A percentile compares a stretch with the other conserved stretches of the same genome.
Conservation (phyloP, 2,888 invertebrate genomes). For the Xylocampa areola region DNA sequence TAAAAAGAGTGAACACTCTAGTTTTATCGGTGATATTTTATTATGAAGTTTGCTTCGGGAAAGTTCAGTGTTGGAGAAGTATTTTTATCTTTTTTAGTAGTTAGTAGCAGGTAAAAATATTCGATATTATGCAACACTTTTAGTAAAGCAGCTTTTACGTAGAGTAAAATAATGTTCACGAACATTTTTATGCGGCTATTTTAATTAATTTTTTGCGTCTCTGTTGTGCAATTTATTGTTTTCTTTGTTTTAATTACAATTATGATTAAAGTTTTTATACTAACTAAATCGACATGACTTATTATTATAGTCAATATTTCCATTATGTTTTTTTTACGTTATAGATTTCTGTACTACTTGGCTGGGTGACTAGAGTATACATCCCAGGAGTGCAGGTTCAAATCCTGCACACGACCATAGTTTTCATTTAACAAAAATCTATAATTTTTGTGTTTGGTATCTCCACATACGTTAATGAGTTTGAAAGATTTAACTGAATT, state of each 20-base stretch:
- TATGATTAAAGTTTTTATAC: no score
- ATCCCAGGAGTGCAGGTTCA: no score
- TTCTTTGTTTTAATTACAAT: constrained; percentile 18
- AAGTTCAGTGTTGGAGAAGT: constrained; percentile 19
- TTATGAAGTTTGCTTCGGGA: constrained; percentile 10
- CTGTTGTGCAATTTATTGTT: constrained; percentile 19
- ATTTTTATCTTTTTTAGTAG: constrained; percentile 16
- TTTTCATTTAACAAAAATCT: no score
- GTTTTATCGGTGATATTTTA: constrained; percentile 29
- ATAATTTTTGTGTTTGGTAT: no score
- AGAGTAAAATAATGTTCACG: constrained; percentile 31
- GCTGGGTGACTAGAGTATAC: no score
- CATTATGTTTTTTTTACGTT: no score
- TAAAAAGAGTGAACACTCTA: constrained; percentile 9
- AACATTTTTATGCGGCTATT: constrained; percentile 32
- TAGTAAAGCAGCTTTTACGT: constrained; percentile 25
- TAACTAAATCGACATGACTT: no score
- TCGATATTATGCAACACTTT: constrained; percentile 31
- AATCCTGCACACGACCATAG: no score
- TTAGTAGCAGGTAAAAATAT: constrained; percentile 22
- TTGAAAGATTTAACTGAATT: no score
- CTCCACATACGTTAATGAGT: no score
- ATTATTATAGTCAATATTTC: no score
- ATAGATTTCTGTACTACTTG: no score
- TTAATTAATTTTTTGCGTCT: constrained; percentile 28